Conservation (phyloP, 2,888 invertebrate genomes). For the Synergus japonicus region DNA sequence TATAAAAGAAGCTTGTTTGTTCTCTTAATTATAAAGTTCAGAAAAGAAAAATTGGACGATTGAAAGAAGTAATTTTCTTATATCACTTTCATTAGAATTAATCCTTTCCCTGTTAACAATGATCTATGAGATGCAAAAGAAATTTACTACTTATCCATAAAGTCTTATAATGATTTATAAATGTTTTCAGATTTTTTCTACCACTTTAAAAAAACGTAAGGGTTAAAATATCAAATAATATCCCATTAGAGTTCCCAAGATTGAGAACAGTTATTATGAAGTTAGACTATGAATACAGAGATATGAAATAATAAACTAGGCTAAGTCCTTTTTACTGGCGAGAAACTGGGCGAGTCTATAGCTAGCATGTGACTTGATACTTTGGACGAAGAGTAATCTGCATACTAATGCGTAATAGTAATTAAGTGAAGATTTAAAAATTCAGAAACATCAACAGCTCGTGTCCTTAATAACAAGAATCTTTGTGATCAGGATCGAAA, state of each 20-base stretch:
- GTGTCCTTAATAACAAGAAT: neutral
- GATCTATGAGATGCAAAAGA: too few species aligned
- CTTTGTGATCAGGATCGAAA: neutral
- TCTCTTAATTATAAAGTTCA: neutral
- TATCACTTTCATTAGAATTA: too few species aligned
- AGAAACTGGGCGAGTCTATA: neutral
- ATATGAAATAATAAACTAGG: neutral
- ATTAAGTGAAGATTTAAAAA: constrained; percentile 18
- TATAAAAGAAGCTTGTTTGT: neutral
- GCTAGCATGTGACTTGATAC: constrained; percentile 6
- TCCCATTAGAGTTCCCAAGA: too few species aligned
- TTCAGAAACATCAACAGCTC: neutral
- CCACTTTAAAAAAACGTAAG: too few species aligned
- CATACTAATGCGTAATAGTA: constrained; percentile 19
- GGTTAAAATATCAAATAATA: too few species aligned
- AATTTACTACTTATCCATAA: too few species aligned
- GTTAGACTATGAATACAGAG: neutral
- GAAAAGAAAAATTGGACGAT: neutral
- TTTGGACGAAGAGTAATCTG: constrained; percentile 11
- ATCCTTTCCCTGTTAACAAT: too few species aligned
- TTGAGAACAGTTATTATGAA: too few species aligned
- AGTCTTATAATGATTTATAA: too few species aligned
- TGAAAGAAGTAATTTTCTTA: neutral
- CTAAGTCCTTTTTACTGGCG: neutral
- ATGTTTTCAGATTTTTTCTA: too few species aligned